These are phyloP conservation scores for Oncorhynchus keta DNA, from an alignment of 2,113 vertebrate species.

Conservation along the genomic window DNA sequence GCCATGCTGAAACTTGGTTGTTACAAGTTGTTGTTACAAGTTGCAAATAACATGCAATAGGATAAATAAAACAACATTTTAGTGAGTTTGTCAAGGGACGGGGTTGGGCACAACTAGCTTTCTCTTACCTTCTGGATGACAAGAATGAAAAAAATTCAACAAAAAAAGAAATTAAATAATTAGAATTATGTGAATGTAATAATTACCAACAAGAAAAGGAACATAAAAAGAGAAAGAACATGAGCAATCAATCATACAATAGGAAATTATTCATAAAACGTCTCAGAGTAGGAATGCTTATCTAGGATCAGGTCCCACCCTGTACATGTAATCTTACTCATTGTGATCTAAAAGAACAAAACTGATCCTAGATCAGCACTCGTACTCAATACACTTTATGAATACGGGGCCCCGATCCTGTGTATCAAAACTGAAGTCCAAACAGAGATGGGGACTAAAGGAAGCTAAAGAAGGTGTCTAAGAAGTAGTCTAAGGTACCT, in stretches of 20 bases:
- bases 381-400: not conserved
- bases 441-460: no score
- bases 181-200: conserved; percentile 54
- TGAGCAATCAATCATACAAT: conserved; percentile 14
- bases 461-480: not conserved
- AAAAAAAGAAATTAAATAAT: conserved; percentile 72
- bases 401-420: not conserved
- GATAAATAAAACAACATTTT: conserved; percentile 37
- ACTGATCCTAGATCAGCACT: no score
- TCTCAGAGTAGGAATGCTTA: no score
- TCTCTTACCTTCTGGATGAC: conserved; percentile 82
- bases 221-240: conserved; percentile 29
- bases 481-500: not conserved
- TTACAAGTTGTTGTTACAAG: no score
- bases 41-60: conserved; percentile 67
- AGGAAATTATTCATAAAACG: not conserved
- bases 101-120: conserved; percentile 42
- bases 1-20: conserved; percentile 19
- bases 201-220: conserved; percentile 24
- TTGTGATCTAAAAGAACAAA: no score
- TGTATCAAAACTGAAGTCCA: not conserved
- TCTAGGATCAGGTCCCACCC: no score
- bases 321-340: no score
- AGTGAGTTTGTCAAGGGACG: conserved; percentile 56
- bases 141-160: conserved; percentile 70